A percentile compares a stretch with the other conserved stretches of the same genome.
These are phyloP conservation scores for Melopsittacus undulatus DNA, from an alignment of 2,797 vertebrate species.

Conservation along the genomic window DNA sequence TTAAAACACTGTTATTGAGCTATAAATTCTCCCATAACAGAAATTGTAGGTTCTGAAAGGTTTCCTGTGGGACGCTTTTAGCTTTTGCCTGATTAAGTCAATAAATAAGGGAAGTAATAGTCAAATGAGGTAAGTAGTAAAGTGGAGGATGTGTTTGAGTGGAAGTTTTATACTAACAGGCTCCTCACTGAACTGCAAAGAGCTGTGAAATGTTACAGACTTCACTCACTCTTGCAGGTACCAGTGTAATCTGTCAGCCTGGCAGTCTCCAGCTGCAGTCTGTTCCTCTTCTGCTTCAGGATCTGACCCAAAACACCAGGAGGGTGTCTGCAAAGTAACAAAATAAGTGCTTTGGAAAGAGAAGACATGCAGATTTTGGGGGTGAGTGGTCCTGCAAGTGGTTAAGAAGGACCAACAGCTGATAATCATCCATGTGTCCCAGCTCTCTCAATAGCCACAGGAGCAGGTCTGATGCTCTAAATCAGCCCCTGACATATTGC, in stretches of 20 bases:
- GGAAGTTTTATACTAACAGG: neutral
- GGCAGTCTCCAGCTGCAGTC: neutral
- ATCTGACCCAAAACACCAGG: neutral
- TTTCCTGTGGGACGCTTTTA: neutral
- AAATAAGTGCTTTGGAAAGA: neutral
- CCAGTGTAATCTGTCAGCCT: neutral
- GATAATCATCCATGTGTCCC: fast-evolving
- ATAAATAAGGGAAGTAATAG: slow-evolving; percentile 17
- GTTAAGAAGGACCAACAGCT: neutral
- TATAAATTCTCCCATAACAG: neutral
- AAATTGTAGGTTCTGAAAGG: neutral
- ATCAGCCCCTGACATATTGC: neutral
- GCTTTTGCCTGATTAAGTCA: neutral
- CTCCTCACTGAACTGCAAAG: neutral
- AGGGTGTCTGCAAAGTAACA: neutral
- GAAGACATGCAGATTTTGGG: neutral
- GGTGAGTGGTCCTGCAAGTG: neutral
- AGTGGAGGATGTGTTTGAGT: neutral
- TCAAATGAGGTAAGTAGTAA: neutral
- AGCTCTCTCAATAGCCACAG: neutral
- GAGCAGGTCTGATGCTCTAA: fast-evolving
- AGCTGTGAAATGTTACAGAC: fast-evolving
- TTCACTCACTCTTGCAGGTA: neutral
- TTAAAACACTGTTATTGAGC: neutral
- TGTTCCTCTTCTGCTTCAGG: neutral